Base-by-base conservation (phyloP, 2,888 invertebrate genomes). In the Eucera pruinosa region DNA sequence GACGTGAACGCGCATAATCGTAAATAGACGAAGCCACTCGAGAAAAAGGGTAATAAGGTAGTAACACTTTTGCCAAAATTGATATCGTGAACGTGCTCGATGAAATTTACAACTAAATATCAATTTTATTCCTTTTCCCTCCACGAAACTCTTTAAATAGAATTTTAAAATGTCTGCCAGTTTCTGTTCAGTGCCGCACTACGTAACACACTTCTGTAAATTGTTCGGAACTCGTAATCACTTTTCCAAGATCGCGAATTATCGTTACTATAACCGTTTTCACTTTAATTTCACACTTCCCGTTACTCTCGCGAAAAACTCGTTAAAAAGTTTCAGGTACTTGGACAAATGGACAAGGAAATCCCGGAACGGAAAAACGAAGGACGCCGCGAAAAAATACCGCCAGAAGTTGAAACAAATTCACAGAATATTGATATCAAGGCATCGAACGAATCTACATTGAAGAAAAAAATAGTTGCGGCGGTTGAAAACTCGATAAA, bases 321-420 rank as follows among this genome's bases (percentile, higher is more conserved):
- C 15, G 9, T 43, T 52, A 54, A 33, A 77, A 54, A 68, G 54
- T 79, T 79, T 39, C 78, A 78, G 78, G 15, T 7, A 0, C 39
- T 48, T 5, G 9, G 18, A 7, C 41, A 43, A 15, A 48, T 23
- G 41, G 33, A 20, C 6, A n/a, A 58, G 11, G 75, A 62, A 36
- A 39, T 60, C 2, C 23, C 52, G 11, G 36, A 39, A 15, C 23
- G 27, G 33, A 52, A 52, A 36, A 30, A 6, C 27, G 52, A 30
- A 11, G 6, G 20, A 15, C 30, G 7, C 3, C 18, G 11, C 33
- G 11, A 43, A 43, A 9, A 20, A 6, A 11, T 23, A n/a, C 18
- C 15, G 2, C 13, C 1, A 0, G 9, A 58, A 18, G 23, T 15
- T 2, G 11, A 45, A 23, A 58, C 20, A 9, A 62, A 20, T 45